These are phyloP conservation scores for Dryobotodes eremita DNA, from an alignment of 2,888 invertebrate genomes.

Conservation along the genomic window DNA sequence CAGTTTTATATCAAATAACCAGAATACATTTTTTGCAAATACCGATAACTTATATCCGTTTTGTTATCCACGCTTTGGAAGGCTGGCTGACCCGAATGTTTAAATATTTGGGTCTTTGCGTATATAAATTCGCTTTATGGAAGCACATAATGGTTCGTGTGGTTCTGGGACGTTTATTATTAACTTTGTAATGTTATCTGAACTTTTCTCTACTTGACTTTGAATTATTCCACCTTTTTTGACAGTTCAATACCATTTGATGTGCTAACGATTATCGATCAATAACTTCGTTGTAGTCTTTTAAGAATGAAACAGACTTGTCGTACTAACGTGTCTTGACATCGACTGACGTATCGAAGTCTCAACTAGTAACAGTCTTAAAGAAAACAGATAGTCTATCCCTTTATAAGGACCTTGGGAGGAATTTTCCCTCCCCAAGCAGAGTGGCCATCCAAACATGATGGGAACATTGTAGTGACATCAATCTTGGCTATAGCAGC, in stretches of 20 bases:
- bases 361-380: slow-evolving; percentile 8
- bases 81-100: slow-evolving; percentile 29
- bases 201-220: neutral
- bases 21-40: slow-evolving; percentile 34
- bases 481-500: slow-evolving; percentile 46
- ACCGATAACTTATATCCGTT: slow-evolving; percentile 20
- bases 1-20: slow-evolving; percentile 41
- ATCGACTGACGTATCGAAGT: neutral
- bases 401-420: slow-evolving; percentile 1
- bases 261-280: neutral
- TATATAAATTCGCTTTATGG: slow-evolving; percentile 25
- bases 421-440: neutral
- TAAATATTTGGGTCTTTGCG: slow-evolving; percentile 9
- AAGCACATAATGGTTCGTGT: slow-evolving; percentile 5
- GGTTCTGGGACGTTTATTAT: neutral
- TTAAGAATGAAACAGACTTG: neutral
- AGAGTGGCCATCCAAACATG: slow-evolving; percentile 17
- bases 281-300: neutral
- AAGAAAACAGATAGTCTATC: slow-evolving; percentile 26
- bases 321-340: neutral
- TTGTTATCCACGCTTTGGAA: slow-evolving; percentile 1
- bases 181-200: neutral
- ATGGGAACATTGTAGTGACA: slow-evolving; percentile 37
- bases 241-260: neutral
- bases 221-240: neutral